Percentiles rank a stretch among this genome's conserved stretches.
These are phyloP conservation scores for Hirtodrosophila confusa DNA, from an alignment of 2,888 invertebrate genomes.

Conservation along the genomic window DNA sequence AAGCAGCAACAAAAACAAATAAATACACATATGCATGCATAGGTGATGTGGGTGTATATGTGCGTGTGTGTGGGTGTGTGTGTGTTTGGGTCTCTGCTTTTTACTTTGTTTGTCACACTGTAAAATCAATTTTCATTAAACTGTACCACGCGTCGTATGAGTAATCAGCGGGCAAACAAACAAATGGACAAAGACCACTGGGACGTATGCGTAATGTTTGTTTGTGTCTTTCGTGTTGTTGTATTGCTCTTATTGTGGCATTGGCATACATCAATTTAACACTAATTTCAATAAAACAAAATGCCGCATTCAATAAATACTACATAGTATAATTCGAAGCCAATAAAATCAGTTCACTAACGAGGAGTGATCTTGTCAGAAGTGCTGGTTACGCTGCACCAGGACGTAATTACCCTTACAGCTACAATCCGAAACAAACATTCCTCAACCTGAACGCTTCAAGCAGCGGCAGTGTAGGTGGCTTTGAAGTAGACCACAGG, in stretches of 20 bases:
- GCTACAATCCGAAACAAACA: too few species aligned
- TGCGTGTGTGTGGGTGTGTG: constrained; percentile 1
- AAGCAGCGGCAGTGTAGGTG: too few species aligned
- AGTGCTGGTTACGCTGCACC: too few species aligned
- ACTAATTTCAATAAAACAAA: constrained; percentile 65
- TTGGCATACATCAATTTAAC: constrained; percentile 68
- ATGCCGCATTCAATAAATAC: constrained; percentile 26
- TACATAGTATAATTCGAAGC: constrained; percentile 26
- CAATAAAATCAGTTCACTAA: constrained; percentile 3
- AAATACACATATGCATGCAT: constrained; percentile 20
- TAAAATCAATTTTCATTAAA: constrained; percentile 79
- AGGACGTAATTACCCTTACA: too few species aligned
- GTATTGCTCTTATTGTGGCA: constrained; percentile 12
- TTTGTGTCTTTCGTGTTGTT: constrained; percentile 1
- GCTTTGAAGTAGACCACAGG: too few species aligned
- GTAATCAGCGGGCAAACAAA: constrained; percentile 69
- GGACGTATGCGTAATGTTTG: constrained; percentile 38
- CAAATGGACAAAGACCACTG: constrained; percentile 29
- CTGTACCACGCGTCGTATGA: constrained; percentile 66
- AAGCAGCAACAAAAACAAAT: constrained; percentile 51
- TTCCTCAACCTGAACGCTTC: too few species aligned
- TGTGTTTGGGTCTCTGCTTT: constrained; percentile 15
- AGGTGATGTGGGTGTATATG: constrained; percentile 4
- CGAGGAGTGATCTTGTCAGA: not conserved
- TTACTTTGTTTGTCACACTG: constrained; percentile 60